phyloP scores from a whole-genome alignment of 2,797 vertebrate species.

The Aphelocoma californica region DNA sequence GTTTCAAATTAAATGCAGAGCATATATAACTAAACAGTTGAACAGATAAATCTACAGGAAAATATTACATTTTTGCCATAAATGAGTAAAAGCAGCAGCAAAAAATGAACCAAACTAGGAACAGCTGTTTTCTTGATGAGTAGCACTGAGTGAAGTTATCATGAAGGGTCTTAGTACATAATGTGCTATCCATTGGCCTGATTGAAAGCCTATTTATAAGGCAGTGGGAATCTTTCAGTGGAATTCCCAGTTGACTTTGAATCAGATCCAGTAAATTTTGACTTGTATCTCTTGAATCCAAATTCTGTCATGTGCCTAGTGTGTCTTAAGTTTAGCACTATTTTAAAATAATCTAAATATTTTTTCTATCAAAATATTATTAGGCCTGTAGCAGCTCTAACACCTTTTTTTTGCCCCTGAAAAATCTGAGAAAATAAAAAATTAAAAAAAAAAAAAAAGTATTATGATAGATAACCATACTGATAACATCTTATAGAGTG shows the following conservation, averaged over 20 bases:
- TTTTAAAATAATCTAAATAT: background rate
- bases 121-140: background rate
- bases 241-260: background rate
- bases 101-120: background rate
- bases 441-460: fast-evolving
- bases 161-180: background rate
- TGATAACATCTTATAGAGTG: background rate
- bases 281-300: background rate
- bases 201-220: background rate
- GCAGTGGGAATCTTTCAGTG: background rate
- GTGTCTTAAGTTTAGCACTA: background rate
- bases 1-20: background rate
- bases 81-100: background rate
- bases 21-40: background rate
- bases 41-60: background rate
- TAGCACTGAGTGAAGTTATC: background rate
- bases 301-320: background rate
- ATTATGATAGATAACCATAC: background rate
- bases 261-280: background rate
- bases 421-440: background rate
- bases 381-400: background rate
- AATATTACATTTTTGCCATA: background rate
- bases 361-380: background rate
- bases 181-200: fast-evolving
- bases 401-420: background rate